A percentile compares a stretch with the other conserved stretches of the same genome.
Conservation (phyloP, 2,888 invertebrate species). For the Sympetrum striolatum region DNA sequence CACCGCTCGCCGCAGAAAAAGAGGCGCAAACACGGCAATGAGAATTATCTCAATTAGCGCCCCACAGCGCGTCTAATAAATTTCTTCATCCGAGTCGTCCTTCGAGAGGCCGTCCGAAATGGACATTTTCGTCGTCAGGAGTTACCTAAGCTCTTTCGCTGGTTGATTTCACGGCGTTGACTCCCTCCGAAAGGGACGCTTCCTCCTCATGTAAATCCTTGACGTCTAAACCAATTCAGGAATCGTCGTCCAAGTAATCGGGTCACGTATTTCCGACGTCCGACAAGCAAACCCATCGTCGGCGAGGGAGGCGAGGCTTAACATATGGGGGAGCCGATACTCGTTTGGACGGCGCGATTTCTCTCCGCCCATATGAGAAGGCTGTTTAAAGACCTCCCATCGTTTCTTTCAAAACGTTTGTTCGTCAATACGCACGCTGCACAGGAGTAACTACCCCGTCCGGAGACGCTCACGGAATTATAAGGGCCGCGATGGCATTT, state of each 20-base stretch:
- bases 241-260: slow-evolving; percentile 26
- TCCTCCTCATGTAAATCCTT: slow-evolving; percentile 7
- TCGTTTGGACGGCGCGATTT: not conserved
- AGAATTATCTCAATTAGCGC: no score
- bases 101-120: no score
- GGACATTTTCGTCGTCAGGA: not conserved
- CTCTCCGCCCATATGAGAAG: not conserved
- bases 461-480: not conserved
- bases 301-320: not conserved
- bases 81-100: no score
- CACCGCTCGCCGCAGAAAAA: no score
- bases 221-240: slow-evolving; percentile 28
- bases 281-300: not conserved
- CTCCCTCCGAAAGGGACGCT: not conserved
- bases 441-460: not conserved
- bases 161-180: not conserved
- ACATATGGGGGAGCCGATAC: not conserved
- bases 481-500: no score
- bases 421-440: not conserved
- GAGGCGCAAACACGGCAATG: no score
- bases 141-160: not conserved
- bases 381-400: not conserved
- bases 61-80: no score
- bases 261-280: slow-evolving; percentile 12
- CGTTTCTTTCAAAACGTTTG: not conserved